Evolutionary conservation across 2,888 invertebrate genomes (phyloP), one percentile per base, ranked within the genome.

Genomic region (Agonum fuliginosum): DNA sequence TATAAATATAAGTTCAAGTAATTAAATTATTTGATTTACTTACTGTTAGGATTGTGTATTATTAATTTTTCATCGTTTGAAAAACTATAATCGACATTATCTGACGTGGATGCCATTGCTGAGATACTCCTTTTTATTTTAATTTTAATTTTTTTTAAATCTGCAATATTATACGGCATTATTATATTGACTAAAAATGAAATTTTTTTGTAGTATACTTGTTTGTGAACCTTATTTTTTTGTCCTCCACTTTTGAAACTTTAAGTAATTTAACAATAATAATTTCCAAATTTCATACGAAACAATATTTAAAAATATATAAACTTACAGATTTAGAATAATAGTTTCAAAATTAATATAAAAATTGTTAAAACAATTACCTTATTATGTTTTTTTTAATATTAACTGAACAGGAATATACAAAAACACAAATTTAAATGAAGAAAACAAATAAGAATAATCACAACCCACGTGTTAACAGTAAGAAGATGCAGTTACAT

Each of bases 111-210:
- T 46, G 41, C 43, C 43, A 69, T 69, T 46, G 69, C 27, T 22
- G 69, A 24, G 27, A 46, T 4, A 20, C 46, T 22, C 20, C 19
- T 14, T 24, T 14, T 46, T 12, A 69, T 43, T 12, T 20, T 1
- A 22, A 41, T 24, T 43, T 43, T 69, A 69, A 41, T 69, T 12
- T n/a, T 69, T 69, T 69, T 69, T n/a, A 69, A 34, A 69, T 41
- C 46, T 69, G 24, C 24, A 46, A 69, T 22, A 69, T 69, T 22
- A 69, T 46, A 43, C 17, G 46, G 43, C 43, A 46, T 46, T 46
- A 69, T 69, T 19, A 20, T 67, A 10, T 41, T 69, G n/a, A 69
- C 46, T 69, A 69, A 43, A 46, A 41, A 27, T 43, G 27, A 69
- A 27, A 27, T 14, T 69, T n/a, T 41, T 27, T 54, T 22, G 8